Percentiles rank a stretch among this genome's conserved stretches.
Evolutionary conservation across 2,797 vertebrate genomes (phyloP).

Genomic region (Austrolebias charrua): DNA sequence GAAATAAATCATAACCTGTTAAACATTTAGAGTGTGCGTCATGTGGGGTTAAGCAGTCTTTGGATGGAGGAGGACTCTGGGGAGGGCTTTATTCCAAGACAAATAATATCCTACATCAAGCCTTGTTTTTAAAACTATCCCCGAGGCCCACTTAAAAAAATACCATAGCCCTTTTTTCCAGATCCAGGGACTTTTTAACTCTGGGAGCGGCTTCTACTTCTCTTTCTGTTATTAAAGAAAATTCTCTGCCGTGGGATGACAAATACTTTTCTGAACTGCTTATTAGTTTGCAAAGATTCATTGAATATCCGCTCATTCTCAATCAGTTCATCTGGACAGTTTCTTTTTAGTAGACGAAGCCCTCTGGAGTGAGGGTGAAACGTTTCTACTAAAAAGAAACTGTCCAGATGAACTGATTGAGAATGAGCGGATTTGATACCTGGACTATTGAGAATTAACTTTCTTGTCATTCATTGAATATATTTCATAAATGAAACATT

Average conservation of each 20-base stretch:
- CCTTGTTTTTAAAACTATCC: conserved; percentile 64
- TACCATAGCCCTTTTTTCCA: conserved; percentile 55
- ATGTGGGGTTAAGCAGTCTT: conserved; percentile 63
- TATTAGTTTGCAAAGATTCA: conserved; percentile 58
- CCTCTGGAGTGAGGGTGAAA: no score
- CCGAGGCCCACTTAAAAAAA: conserved; percentile 72
- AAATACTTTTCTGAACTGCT: conserved; percentile 50
- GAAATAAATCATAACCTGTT: conserved; percentile 74
- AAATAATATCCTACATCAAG: conserved; percentile 77
- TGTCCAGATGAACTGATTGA: no score
- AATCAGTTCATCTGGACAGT: no score
- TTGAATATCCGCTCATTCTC: no score
- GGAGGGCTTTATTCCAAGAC: conserved; percentile 73
- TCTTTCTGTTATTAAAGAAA: conserved; percentile 56
- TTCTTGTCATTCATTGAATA: conserved; percentile 65
- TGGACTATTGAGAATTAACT: no score
- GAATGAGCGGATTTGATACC: no score
- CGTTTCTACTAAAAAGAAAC: no score
- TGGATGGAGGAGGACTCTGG: conserved; percentile 57
- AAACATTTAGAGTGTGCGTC: conserved; percentile 46
- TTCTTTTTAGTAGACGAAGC: no score
- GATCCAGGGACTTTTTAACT: conserved; percentile 52
- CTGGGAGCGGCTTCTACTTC: conserved; percentile 47
- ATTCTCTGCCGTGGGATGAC: conserved; percentile 50
- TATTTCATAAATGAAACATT: conserved; percentile 24